Conservation (phyloP, 2,113 vertebrate species). For the Geothlypis trichas region DNA sequence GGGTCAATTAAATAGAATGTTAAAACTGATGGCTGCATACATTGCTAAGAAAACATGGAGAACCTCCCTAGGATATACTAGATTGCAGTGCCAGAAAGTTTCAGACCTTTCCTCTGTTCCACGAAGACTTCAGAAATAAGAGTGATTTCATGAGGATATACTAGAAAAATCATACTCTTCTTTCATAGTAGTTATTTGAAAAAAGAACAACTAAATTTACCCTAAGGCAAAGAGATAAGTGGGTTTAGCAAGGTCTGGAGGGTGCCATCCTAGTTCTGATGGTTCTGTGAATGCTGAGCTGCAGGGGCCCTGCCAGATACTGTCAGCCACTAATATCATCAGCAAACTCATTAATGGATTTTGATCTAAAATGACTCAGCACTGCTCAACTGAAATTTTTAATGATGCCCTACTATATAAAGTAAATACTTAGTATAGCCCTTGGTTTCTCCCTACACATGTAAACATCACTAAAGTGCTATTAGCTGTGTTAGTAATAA, state of each 20-base stretch:
- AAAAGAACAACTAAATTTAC: neutral
- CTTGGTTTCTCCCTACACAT: neutral
- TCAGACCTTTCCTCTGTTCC: neutral
- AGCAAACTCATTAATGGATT: neutral
- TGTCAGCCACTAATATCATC: neutral
- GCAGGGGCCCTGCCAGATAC: neutral
- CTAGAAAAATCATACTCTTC: neutral
- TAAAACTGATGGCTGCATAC: neutral
- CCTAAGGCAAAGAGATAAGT: neutral
- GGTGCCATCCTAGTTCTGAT: neutral
- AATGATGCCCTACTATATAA: neutral
- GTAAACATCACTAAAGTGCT: neutral
- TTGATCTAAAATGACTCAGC: neutral
- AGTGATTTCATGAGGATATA: neutral
- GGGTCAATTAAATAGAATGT: neutral
- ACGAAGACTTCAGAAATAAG: neutral
- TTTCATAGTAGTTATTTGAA: neutral
- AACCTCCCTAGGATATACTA: neutral
- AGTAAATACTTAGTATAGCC: neutral
- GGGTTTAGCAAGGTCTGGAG: neutral
- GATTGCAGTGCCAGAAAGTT: neutral
- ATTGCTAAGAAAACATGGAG: neutral
- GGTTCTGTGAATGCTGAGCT: neutral
- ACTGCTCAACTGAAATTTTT: neutral
- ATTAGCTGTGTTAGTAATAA: neutral